These are phyloP conservation scores for Lasioglossum baleicum DNA, from an alignment of 1,140 invertebrate species.

Conservation along the genomic window DNA sequence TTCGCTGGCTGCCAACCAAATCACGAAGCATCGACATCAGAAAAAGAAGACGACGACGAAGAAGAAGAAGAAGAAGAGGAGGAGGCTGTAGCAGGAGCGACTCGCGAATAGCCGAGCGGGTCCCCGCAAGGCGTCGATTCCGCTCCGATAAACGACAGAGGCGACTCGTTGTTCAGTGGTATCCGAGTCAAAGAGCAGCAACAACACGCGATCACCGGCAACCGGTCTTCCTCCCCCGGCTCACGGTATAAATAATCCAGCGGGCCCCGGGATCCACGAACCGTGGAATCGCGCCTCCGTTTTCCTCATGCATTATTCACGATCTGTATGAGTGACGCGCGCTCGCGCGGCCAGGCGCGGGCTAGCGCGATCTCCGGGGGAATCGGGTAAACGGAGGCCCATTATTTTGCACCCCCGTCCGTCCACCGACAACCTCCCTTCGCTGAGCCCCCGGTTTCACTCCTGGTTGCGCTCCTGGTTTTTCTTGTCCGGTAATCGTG, in stretches of 20 bases:
- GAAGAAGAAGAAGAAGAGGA: too few species aligned
- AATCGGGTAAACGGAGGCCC: slow-evolving; percentile 32
- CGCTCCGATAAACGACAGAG: slow-evolving; percentile 24
- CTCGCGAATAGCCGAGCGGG: neutral
- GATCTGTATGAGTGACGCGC: slow-evolving; percentile 43
- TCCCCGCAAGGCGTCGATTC: slow-evolving; percentile 14
- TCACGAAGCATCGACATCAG: neutral
- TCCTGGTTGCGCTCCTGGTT: neutral
- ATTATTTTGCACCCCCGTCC: slow-evolving; percentile 30
- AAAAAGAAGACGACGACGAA: neutral
- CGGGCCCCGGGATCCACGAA: slow-evolving; percentile 12
- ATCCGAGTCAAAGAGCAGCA: slow-evolving; percentile 1
- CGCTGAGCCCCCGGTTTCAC: too few species aligned
- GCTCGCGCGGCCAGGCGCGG: slow-evolving; percentile 7
- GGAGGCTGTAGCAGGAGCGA: too few species aligned
- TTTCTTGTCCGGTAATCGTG: slow-evolving; percentile 3
- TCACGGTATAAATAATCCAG: slow-evolving; percentile 37
- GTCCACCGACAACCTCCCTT: neutral
- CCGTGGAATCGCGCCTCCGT: slow-evolving; percentile 20
- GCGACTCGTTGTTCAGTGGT: neutral
- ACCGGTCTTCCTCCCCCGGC: slow-evolving; percentile 2
- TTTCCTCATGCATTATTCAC: slow-evolving; percentile 49
- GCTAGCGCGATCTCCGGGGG: slow-evolving; percentile 27
- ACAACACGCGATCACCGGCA: neutral
- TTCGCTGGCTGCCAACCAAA: neutral